phyloP scores from a whole-genome alignment of 2,797 vertebrate species.

The Euthynnus affinis region DNA sequence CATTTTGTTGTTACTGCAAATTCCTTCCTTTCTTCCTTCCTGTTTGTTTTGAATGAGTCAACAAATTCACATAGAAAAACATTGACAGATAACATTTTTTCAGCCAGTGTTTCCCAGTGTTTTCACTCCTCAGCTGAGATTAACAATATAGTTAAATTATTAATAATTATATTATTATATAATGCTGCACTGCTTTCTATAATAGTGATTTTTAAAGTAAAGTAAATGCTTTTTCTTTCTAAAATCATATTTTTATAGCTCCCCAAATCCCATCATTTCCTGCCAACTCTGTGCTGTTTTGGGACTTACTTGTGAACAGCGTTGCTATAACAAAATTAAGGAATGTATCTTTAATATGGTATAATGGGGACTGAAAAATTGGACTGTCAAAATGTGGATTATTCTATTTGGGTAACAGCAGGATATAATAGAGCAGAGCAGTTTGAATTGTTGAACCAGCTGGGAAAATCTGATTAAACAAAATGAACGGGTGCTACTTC shows the following conservation, averaged over 20 bases:
- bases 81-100: slow-evolving; percentile 1
- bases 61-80: neutral
- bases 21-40: neutral
- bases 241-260: neutral
- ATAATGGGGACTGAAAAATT: neutral
- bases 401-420: slow-evolving; percentile 11
- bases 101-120: neutral
- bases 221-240: too few species aligned
- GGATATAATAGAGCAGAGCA: slow-evolving; percentile 1
- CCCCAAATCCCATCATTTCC: neutral
- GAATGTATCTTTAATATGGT: neutral
- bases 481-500: slow-evolving; percentile 34
- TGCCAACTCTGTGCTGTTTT: neutral
- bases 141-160: too few species aligned
- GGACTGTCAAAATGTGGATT: slow-evolving; percentile 5
- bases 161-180: neutral
- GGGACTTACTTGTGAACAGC: neutral
- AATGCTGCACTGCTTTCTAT: too few species aligned
- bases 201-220: too few species aligned
- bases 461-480: slow-evolving; percentile 39
- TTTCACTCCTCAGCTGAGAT: neutral
- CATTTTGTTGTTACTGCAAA: neutral
- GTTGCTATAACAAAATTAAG: slow-evolving; percentile 3
- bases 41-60: slow-evolving; percentile 2
- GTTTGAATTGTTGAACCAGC: slow-evolving; percentile 40